Conservation (phyloP, 2,113 vertebrate genomes). For the Scartelaos histophorus region DNA sequence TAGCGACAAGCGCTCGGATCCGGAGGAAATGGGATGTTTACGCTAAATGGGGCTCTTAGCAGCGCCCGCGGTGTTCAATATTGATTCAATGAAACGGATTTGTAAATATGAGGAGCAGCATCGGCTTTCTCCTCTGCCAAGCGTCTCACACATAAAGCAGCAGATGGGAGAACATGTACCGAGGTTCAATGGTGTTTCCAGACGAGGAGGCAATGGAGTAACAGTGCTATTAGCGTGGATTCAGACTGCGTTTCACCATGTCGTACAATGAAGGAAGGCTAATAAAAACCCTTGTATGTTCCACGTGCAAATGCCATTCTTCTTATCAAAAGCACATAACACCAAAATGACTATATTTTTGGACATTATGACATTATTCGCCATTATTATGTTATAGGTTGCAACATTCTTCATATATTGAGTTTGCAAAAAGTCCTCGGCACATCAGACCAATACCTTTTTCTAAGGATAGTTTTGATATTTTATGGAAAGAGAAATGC, state of each 20-base stretch:
- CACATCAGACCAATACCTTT: no score
- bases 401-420: no score
- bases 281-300: background rate
- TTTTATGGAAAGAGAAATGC: no score
- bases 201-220: conserved; percentile 15
- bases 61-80: conserved; percentile 68
- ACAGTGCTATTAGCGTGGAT: conserved; percentile 1
- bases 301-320: background rate
- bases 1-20: conserved; percentile 53
- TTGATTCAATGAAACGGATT: conserved; percentile 75
- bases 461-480: no score
- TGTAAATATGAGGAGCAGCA: conserved; percentile 66
- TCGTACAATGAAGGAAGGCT: background rate
- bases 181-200: background rate
- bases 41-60: conserved; percentile 71
- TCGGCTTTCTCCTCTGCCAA: conserved; percentile 43
- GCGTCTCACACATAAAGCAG: conserved; percentile 42
- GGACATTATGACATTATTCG: no score
- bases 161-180: conserved; percentile 32
- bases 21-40: conserved; percentile 75
- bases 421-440: no score
- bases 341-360: no score
- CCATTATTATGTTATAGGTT: no score
- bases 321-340: background rate
- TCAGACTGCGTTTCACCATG: background rate